These are phyloP conservation scores for Phalacrocorax carbo DNA, from an alignment of 2,113 vertebrate genomes.

Conservation along the genomic window DNA sequence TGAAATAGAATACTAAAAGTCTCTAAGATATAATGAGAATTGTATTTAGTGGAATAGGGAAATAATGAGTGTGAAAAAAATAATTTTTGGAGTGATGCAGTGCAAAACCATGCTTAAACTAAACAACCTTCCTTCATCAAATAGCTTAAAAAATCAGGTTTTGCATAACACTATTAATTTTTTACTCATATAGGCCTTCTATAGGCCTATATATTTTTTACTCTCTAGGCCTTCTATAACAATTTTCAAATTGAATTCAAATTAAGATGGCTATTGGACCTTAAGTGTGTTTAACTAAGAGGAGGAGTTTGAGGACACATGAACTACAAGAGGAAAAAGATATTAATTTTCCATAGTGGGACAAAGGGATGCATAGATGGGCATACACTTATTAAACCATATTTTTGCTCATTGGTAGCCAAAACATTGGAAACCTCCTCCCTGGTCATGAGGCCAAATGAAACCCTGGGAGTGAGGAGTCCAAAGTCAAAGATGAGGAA, in stretches of 20 bases:
- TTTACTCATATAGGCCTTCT: neutral
- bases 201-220: too few relatives aligned
- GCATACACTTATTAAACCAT: neutral
- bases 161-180: neutral
- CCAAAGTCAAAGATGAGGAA: neutral
- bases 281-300: neutral
- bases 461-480: neutral
- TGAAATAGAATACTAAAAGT: neutral
- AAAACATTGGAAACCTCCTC: neutral
- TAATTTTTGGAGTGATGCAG: neutral
- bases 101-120: neutral
- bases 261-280: neutral
- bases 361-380: neutral
- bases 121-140: neutral
- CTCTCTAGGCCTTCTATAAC: neutral
- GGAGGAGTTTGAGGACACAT: neutral
- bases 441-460: neutral
- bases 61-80: neutral
- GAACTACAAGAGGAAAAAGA: neutral
- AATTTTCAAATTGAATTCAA: neutral
- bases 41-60: neutral
- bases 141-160: neutral
- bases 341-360: neutral
- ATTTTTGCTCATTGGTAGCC: neutral
- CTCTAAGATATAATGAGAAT: neutral